These are phyloP conservation scores for Triops cancriformis DNA, from an alignment of 1,140 invertebrate species.

Conservation along the genomic window DNA sequence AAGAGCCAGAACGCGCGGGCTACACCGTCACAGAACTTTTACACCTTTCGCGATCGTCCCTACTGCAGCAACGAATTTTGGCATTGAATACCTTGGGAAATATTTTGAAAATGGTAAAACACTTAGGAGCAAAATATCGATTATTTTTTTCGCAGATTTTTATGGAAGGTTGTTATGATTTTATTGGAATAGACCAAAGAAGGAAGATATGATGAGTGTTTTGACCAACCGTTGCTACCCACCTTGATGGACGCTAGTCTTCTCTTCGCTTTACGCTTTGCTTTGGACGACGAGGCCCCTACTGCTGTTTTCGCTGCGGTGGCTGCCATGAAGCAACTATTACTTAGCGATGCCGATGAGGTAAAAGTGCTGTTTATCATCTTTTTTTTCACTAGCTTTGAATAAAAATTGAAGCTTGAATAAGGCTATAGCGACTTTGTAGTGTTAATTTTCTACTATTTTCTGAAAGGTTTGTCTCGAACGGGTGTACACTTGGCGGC, in stretches of 20 bases:
- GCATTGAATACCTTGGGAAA: constrained; percentile 68
- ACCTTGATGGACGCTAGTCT: constrained; percentile 52
- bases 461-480: constrained; percentile 47
- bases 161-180: constrained; percentile 29
- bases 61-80: constrained; percentile 65
- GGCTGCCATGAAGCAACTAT: constrained; percentile 58
- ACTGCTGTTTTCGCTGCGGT: constrained; percentile 61
- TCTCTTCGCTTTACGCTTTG: constrained; percentile 70
- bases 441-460: constrained; percentile 21
- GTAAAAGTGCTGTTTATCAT: background rate
- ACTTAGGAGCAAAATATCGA: no score
- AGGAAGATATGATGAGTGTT: constrained; percentile 54
- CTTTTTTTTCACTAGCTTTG: no score
- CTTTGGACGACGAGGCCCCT: constrained; percentile 70
- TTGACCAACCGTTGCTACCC: constrained; percentile 45
- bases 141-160: constrained; percentile 17
- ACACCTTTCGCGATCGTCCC: constrained; percentile 56
- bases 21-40: constrained; percentile 81
- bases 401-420: background rate
- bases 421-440: background rate
- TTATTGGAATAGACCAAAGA: constrained; percentile 35
- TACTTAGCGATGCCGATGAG: constrained; percentile 60
- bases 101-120: constrained; percentile 58
- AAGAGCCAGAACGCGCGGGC: constrained; percentile 79
- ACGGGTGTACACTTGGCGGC: constrained; percentile 55